Evolutionary conservation across 2,888 invertebrate genomes (phyloP).

Genomic region (Latrodectus elegans): DNA sequence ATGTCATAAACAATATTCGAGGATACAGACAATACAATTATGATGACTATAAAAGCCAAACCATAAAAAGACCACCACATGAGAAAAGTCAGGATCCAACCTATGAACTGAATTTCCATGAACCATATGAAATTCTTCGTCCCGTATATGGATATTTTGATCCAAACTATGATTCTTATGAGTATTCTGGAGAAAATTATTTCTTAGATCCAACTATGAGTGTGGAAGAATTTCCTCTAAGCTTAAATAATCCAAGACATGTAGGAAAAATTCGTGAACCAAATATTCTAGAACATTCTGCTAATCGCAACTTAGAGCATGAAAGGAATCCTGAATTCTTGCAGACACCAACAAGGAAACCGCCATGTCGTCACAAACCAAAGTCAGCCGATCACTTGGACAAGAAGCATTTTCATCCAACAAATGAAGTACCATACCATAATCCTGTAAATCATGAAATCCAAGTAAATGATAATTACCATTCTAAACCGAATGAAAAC

Average conservation of each 20-base stretch:
- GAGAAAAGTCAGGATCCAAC: too few species aligned
- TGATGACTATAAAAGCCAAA: too few species aligned
- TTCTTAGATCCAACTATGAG: neutral
- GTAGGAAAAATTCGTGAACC: too few species aligned
- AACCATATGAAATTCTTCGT: neutral
- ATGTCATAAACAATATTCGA: too few species aligned
- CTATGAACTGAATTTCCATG: too few species aligned
- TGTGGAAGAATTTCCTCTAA: neutral
- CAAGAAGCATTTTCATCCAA: neutral
- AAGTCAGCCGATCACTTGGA: neutral
- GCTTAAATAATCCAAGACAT: neutral
- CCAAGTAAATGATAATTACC: too few species aligned
- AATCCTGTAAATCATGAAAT: too few species aligned
- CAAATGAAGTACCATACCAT: neutral
- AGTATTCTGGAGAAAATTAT: neutral
- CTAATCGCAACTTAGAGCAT: too few species aligned
- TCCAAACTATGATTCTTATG: neutral
- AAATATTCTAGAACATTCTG: too few species aligned
- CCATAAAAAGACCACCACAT: too few species aligned
- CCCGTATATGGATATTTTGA: neutral
- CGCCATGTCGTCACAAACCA: neutral
- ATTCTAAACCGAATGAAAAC: neutral
- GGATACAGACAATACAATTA: too few species aligned
- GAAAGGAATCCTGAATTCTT: too few species aligned
- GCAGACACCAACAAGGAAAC: neutral